Base-by-base conservation (phyloP, 2,888 invertebrate genomes). In the Pristionchus fissidentatus region DNA sequence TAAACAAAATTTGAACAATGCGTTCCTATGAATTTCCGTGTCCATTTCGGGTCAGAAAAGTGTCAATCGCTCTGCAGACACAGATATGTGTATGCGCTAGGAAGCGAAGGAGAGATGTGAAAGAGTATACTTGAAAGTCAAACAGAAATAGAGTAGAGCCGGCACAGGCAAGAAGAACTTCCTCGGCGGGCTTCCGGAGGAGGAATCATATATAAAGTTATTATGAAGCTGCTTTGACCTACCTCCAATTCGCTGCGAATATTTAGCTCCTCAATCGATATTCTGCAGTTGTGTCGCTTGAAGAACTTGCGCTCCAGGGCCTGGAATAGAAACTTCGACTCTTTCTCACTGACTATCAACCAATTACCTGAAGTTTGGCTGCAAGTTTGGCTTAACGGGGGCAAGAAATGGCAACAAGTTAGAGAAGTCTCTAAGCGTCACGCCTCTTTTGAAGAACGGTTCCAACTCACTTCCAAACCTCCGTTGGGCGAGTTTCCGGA, bases 271-370 rank as follows among this genome's bases (percentile, higher is more conserved):
- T 98, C 98, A 94, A 98, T 95, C 92, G 97, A 97, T 98, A 99
- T 99, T 93, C 98, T 96, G 93, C 98, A 98, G 94, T 99, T 95
- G 83, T 98, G 97, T 94, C 98, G 98, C 95, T 99, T 99, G 95
- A 97, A 98, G 94, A 98, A 98, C 95, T 98, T 98, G 93, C 99
- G 95, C 94, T 99, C 99, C 92, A 98, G 97, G 93, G 99, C 99
- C 95, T 89, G 78, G 19, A 86, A 84, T 15, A 38, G 49, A 32
- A 19, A 77, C 19, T n/a, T n/a, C n/a, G n/a, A n/a, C n/a, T n/a
- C n/a, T n/a, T n/a, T n/a, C n/a, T n/a, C n/a, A n/a, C n/a, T n/a
- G n/a, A n/a, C n/a, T n/a, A n/a, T n/a, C n/a, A n/a, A n/a, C n/a
- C n/a, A n/a, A n/a, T n/a, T n/a, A n/a, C n/a, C n/a, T n/a, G n/a